Base-by-base conservation (phyloP, 2,888 invertebrate species). In the Amblyjoppa proteus region DNA sequence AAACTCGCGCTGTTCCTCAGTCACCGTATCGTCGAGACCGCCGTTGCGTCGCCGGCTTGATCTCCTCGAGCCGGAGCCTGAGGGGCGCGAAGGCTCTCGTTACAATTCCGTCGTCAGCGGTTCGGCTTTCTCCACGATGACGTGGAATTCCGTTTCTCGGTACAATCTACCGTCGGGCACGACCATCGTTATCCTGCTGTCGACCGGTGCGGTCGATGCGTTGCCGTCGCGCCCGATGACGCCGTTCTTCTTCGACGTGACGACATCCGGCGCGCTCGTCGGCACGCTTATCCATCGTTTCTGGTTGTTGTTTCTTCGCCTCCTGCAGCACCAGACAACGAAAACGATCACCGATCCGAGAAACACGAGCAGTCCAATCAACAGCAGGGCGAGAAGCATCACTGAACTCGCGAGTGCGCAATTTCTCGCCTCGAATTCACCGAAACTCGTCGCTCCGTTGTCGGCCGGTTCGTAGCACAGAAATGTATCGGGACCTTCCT, bases 131-230 rank as follows among this genome's bases (percentile, higher is more conserved):
- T 98, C 98, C 88, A 97, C 96, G 92, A 98, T 97, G 91, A 98
- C 97, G 94, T 97, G 97, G 90, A 98, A 96, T 94, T 98, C 97
- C 11, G 98, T 98, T 94, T 98, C 97, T 91, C 97, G 95, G 92
- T 98, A 98, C 20, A 97, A 97, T 91, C 97, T 96, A 1, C 97
- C 97, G 89, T 97, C 97, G 0, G 98, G 97, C 91, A 97, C 96
- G 75, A 98, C 97, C 93, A 97, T 94, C 49, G 93, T 93, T 88
- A 92, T 93, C 87, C 92, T 89, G 66, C 93, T 93, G 90, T 94
- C 94, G 20, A 93, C 93, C 25, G 93, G 92, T 0, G 88, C 88
- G 4, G 88, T 87, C 31, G 68, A 49, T 0, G 85, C 75, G 13
- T 70, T 69, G 16, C 74, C 79, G 51, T 88, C 88, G 9, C 91